Evolutionary conservation across 2,888 invertebrate genomes (phyloP).

Genomic region (Subacronicta megacephala): DNA sequence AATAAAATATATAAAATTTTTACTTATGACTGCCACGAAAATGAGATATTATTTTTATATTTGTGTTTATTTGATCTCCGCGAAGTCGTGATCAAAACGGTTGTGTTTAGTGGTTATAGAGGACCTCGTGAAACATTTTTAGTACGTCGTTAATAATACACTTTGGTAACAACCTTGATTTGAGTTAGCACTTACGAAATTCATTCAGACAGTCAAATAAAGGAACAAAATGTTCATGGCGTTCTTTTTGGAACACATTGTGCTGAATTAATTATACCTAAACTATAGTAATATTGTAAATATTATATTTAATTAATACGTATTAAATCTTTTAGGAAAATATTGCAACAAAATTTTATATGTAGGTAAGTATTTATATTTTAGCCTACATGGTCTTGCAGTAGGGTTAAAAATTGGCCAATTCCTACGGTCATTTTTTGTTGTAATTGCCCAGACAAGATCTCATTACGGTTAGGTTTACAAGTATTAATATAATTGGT

Average conservation of each 20-base stretch:
- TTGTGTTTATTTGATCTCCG: constrained; percentile 1
- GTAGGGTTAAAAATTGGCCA: background rate
- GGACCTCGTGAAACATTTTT: constrained; percentile 29
- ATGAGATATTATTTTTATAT: constrained; percentile 1
- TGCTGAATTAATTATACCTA: constrained; percentile 22
- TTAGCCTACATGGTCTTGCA: constrained; percentile 10
- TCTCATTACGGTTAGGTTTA: background rate
- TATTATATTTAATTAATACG: constrained; percentile 34
- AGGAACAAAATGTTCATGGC: constrained; percentile 66
- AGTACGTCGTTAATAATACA: constrained; percentile 48
- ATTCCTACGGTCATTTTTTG: background rate
- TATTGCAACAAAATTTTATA: constrained; percentile 36
- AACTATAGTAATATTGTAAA: constrained; percentile 12
- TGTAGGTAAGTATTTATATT: constrained; percentile 1
- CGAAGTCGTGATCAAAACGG: constrained; percentile 15
- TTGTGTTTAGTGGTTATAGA: constrained; percentile 15
- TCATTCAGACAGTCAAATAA: constrained; percentile 61
- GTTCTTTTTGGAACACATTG: constrained; percentile 47
- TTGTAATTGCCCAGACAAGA: background rate
- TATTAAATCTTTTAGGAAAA: constrained; percentile 38
- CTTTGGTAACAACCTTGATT: constrained; percentile 62
- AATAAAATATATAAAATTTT: no score
- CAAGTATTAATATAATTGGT: constrained; percentile 1
- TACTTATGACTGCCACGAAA: constrained; percentile 3
- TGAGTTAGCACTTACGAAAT: constrained; percentile 57